Base-by-base conservation (phyloP, 2,888 invertebrate species). In the Lasius fuliginosus region DNA sequence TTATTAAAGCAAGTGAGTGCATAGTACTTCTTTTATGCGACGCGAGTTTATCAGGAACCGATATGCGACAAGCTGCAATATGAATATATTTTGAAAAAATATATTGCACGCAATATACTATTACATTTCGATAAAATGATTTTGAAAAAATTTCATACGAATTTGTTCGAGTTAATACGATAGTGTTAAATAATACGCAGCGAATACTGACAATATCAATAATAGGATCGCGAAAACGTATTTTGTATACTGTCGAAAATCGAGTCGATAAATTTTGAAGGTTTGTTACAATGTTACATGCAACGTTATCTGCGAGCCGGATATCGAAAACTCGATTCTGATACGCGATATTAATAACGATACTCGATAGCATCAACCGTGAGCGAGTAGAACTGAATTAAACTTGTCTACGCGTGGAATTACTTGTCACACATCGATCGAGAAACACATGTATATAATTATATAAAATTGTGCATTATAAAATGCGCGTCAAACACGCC, bases 281-380 rank as follows among this genome's bases (percentile, higher is more conserved):
- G 42, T 67, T 67, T 42, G 33, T 79, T 69, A 67, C 42, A 49
- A 42, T 30, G 18, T 53, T 77, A 58, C 69, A 33, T 36, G 12
- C 46, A 40, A 60, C 27, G 33, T 60, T 60, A 69, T 60, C 69
- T 46, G 23, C 58, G 8, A 30, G 33, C 46, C 33, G 60, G 46
- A 71, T 71, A 81, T 71, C 23, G 69, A 53, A 79, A 60, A 69
- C 33, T 33, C 60, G 60, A 49, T 81, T 69, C 49, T 71, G 27
- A 71, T 42, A 27, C n/a, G 33, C 23, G 36, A 36, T 81, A 81
- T 71, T 81, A 81, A 69, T 79, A 79, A 81, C 60, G 60, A 81
- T 71, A 62, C 33, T 49, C 60, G 33, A 81, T 71, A 58, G 42
- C 42, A 79, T 69, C 23, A 27, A 18, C 5, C 3, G 11, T 36